Conservation (phyloP, 2,113 vertebrate species). For the Semicossyphus pulcher region DNA sequence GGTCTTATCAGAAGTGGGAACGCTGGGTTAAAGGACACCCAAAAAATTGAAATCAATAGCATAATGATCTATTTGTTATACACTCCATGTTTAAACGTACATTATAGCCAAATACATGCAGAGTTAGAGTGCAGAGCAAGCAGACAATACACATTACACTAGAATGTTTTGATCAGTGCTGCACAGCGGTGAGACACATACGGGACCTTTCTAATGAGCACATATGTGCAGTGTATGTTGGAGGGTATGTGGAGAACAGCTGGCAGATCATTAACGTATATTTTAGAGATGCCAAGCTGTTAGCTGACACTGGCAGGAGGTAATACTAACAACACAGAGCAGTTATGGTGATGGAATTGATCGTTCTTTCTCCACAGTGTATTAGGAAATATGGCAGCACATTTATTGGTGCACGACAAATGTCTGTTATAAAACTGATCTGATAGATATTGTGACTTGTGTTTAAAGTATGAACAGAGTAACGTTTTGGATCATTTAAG, state of each 20-base stretch:
- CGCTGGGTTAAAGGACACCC: too few relatives aligned
- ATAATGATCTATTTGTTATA: too few relatives aligned
- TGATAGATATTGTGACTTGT: too few relatives aligned
- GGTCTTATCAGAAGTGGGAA: too few relatives aligned
- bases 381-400: background rate
- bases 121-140: background rate
- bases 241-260: background rate
- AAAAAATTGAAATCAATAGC: too few relatives aligned
- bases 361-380: background rate
- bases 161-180: slow-evolving; percentile 6
- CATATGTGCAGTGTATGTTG: background rate
- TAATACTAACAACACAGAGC: background rate
- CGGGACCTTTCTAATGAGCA: background rate
- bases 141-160: background rate
- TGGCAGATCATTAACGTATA: background rate
- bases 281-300: background rate
- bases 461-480: too few relatives aligned
- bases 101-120: slow-evolving; percentile 8
- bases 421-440: too few relatives aligned
- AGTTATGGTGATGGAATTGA: background rate
- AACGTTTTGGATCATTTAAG: too few relatives aligned
- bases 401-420: too few relatives aligned
- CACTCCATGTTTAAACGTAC: too few relatives aligned
- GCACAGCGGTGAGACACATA: background rate
- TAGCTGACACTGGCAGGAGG: background rate